These are phyloP conservation scores for Linurgus olivaceus DNA, from an alignment of 2,797 vertebrate species.

Conservation along the genomic window DNA sequence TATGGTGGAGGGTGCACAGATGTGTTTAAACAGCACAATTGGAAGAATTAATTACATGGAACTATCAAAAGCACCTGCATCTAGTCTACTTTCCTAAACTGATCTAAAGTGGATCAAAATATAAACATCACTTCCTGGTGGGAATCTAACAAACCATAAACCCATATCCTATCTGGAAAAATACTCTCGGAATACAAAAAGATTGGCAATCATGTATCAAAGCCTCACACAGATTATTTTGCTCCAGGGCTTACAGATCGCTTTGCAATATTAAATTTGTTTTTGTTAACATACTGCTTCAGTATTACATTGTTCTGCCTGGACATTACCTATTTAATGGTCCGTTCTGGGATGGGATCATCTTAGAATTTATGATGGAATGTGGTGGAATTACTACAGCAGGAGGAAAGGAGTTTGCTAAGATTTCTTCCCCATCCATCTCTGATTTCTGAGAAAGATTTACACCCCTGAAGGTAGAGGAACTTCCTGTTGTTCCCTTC, in stretches of 20 bases:
- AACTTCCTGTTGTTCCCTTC: constrained; percentile 35
- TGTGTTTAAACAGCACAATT: not conserved
- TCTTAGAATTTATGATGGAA: not conserved
- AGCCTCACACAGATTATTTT: constrained; percentile 25
- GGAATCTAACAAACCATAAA: constrained; percentile 1
- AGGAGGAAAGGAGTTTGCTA: not conserved
- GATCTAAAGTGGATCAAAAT: not conserved
- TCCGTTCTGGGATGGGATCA: not conserved
- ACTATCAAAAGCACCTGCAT: not conserved
- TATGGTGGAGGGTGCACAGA: not conserved
- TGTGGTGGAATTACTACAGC: not conserved
- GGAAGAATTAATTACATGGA: not conserved
- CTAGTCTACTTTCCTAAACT: not conserved
- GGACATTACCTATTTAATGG: constrained; percentile 4
- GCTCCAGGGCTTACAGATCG: not conserved
- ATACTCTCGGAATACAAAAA: constrained; percentile 16
- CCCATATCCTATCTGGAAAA: constrained; percentile 35
- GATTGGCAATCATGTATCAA: not conserved
- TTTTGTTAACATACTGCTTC: constrained; percentile 5
- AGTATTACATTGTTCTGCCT: not conserved
- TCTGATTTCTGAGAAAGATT: constrained; percentile 33
- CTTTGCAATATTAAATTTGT: constrained; percentile 16
- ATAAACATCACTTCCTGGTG: not conserved
- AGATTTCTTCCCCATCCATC: not conserved
- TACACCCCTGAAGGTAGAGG: constrained; percentile 16